These are phyloP conservation scores for Discoglossus pictus DNA, from an alignment of 2,797 vertebrate species.

Conservation along the genomic window DNA sequence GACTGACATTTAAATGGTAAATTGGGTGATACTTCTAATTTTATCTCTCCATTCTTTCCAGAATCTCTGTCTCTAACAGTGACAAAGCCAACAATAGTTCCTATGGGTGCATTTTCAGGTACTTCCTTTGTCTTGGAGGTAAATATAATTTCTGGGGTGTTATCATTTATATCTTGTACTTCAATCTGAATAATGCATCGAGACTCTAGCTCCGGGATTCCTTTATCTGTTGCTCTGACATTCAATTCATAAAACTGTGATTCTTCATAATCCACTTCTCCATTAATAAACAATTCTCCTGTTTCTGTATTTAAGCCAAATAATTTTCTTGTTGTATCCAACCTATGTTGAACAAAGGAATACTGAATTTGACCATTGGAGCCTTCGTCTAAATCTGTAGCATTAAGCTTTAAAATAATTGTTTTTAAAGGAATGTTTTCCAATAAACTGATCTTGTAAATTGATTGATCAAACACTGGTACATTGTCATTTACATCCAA, in stretches of 20 bases:
- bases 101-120: conserved; percentile 78
- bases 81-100: conserved; percentile 86
- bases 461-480: conserved; percentile 61
- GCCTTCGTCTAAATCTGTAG: conserved; percentile 65
- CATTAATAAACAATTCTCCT: conserved; percentile 65
- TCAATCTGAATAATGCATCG: conserved; percentile 89
- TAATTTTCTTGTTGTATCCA: conserved; percentile 3
- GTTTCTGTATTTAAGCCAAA: conserved; percentile 44
- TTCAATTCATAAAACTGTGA: conserved; percentile 61
- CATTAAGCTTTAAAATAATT: conserved; percentile 63
- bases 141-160: conserved; percentile 84
- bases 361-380: conserved; percentile 65
- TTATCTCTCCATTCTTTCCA: conserved; percentile 57
- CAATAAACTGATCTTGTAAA: conserved; percentile 57
- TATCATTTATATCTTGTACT: conserved; percentile 88
- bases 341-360: conserved; percentile 61
- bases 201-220: conserved; percentile 87
- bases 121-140: conserved; percentile 82
- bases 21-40: conserved; percentile 36
- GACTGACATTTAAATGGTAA: conserved; percentile 54
- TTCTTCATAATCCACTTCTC: conserved; percentile 61
- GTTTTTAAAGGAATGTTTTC: conserved; percentile 61
- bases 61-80: conserved; percentile 85
- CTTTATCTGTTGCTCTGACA: conserved; percentile 83
- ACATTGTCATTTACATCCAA: conserved; percentile 66